A percentile compares a stretch with the other conserved stretches of the same genome.
These are phyloP conservation scores for Trematomus bernacchii DNA, from an alignment of 2,797 vertebrate genomes.

Conservation along the genomic window DNA sequence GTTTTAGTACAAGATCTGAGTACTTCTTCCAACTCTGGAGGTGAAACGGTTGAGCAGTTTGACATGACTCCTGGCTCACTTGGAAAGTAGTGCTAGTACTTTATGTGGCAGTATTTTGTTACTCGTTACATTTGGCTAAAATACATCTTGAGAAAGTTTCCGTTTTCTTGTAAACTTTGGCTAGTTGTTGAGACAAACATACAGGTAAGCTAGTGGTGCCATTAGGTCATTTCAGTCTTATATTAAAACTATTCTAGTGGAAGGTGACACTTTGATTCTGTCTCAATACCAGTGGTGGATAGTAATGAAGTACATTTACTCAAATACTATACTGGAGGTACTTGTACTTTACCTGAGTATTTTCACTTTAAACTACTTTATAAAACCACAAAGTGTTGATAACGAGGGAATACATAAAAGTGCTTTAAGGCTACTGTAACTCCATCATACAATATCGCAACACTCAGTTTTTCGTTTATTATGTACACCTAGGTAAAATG, in stretches of 20 bases:
- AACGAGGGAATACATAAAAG: not conserved
- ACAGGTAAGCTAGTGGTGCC: not conserved
- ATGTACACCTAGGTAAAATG: not conserved
- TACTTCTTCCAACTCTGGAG: not conserved
- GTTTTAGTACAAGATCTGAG: too few species aligned
- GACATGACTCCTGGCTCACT: constrained; percentile 14
- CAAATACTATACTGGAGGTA: too few species aligned
- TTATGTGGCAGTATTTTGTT: constrained; percentile 6
- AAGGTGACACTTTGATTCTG: not conserved
- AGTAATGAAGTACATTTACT: too few species aligned
- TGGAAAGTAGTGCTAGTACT: constrained; percentile 36
- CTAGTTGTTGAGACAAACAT: rapidly evolving
- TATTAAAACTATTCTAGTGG: not conserved
- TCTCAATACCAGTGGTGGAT: not conserved
- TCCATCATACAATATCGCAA: not conserved
- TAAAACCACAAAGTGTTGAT: not conserved
- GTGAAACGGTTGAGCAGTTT: not conserved
- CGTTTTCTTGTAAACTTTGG: not conserved
- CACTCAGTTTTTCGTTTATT: not conserved
- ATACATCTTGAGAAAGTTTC: constrained; percentile 31
- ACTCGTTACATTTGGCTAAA: constrained; percentile 35
- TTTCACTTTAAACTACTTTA: too few species aligned
- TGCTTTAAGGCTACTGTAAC: not conserved
- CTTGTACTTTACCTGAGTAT: too few species aligned
- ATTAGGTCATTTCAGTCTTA: rapidly evolving